Conservation (phyloP, 2,113 vertebrate genomes). For the Madoqua kirkii region DNA sequence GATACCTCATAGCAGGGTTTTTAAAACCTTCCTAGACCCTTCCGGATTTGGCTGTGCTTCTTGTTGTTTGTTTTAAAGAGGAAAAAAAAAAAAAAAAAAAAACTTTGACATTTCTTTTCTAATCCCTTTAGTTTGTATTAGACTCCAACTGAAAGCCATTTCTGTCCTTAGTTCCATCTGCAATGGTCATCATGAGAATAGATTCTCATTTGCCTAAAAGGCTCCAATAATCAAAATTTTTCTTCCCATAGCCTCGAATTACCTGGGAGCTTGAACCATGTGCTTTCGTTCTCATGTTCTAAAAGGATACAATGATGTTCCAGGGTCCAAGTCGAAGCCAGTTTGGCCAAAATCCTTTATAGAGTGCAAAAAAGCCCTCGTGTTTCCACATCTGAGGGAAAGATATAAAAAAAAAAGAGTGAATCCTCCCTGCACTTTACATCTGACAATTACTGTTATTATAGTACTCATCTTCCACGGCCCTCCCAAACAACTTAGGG, state of each 20-base stretch:
- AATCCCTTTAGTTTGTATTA: background rate
- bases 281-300: slow-evolving; percentile 28
- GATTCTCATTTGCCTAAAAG: slow-evolving; percentile 6
- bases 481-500: background rate
- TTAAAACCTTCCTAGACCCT: slow-evolving; percentile 13
- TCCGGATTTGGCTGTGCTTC: background rate
- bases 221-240: slow-evolving; percentile 10
- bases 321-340: slow-evolving; percentile 97
- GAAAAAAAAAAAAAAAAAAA: background rate
- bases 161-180: background rate
- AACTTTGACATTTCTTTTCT: background rate
- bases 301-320: slow-evolving; percentile 99
- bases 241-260: background rate
- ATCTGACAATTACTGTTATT: background rate
- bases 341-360: slow-evolving; percentile 99
- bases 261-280: slow-evolving; percentile 33
- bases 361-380: slow-evolving; percentile 96
- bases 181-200: background rate
- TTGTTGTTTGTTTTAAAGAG: slow-evolving; percentile 7
- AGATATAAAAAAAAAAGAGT: slow-evolving; percentile 54
- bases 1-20: background rate
- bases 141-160: slow-evolving; percentile 11
- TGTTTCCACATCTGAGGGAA: slow-evolving; percentile 90
- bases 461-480: background rate
- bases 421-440: slow-evolving; percentile 28